Evolutionary conservation across 2,888 invertebrate genomes (phyloP).

Genomic region (Stramonita haemastoma): DNA sequence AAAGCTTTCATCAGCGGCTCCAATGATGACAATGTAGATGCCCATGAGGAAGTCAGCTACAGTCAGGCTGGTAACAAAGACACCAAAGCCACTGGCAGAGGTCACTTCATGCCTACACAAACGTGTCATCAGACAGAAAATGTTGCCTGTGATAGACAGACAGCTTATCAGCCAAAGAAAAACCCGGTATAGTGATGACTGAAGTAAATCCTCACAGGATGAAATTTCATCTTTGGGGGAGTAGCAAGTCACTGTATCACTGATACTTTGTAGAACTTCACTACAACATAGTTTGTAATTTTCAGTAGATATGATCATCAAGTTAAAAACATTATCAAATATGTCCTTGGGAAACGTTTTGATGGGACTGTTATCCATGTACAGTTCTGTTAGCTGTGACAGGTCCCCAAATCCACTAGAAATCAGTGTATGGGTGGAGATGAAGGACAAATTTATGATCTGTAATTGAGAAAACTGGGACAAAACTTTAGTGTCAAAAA

Average conservation of each 20-base stretch:
- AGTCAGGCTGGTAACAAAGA: background rate
- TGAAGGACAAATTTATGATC: background rate
- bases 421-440: background rate
- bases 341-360: background rate
- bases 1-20: too few species aligned
- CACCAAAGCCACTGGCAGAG: background rate
- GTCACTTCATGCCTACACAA: background rate
- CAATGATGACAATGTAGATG: too few species aligned
- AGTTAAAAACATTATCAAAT: background rate
- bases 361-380: background rate
- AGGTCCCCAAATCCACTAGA: background rate
- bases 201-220: background rate
- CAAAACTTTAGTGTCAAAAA: background rate
- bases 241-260: background rate
- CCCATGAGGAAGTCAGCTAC: background rate
- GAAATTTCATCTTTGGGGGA: slow-evolving; percentile 7
- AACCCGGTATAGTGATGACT: background rate
- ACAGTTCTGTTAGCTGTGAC: background rate
- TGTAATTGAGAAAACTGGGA: background rate
- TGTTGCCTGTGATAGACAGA: background rate
- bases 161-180: slow-evolving; percentile 3
- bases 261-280: background rate
- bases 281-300: background rate
- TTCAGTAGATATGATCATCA: background rate
- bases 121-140: background rate